Evolutionary conservation across 1,140 invertebrate species (phyloP), one percentile per base, ranked within the genome.

Genomic region (Paralvinella palmiformis): DNA sequence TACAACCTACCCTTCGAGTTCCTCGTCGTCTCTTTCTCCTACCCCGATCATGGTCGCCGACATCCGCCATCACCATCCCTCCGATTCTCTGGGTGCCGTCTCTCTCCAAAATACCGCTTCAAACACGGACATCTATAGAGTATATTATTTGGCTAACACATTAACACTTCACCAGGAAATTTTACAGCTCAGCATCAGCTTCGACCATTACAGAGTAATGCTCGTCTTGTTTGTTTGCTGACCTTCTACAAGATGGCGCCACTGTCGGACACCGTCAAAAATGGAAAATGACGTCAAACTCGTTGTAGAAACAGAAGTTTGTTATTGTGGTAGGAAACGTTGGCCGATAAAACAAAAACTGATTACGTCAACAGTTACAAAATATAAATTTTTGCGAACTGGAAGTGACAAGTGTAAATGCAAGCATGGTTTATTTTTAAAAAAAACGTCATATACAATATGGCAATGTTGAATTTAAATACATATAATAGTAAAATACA

Each of bases 261-360:
- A 15, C 31, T 52, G 31, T 22, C 24, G 7, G 48, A 20, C 48
- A 52, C 48, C 48, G 48, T 3, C 13, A 20, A 7, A 52, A 20
- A 17, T n/a, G 48, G 48, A 52, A 52, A 52, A 52, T n/a, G 48
- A 52, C 24, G 31, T 29, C 48, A 52, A 29, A 52, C 48, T 29
- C 24, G 24, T 52, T 29, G 48, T 27, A 29, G 48, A 29, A 52
- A 52, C 31, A 29, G 48, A 52, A 10, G 13, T 52, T 27, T 29
- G 48, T 52, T 29, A 52, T 29, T 22, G 48, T 52, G 48, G 31
- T 29, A 52, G 48, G 24, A 29, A 22, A 29, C 48, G 48, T 29
- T 22, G 24, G 48, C 31, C 24, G 15, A 27, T 52, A 7, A 29
- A 29, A 27, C 48, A 52, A 52, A 52, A 7, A 2, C 31, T 1